These are phyloP conservation scores for Rousettus leschenaultii DNA, from an alignment of 2,113 vertebrate species.

Conservation along the genomic window DNA sequence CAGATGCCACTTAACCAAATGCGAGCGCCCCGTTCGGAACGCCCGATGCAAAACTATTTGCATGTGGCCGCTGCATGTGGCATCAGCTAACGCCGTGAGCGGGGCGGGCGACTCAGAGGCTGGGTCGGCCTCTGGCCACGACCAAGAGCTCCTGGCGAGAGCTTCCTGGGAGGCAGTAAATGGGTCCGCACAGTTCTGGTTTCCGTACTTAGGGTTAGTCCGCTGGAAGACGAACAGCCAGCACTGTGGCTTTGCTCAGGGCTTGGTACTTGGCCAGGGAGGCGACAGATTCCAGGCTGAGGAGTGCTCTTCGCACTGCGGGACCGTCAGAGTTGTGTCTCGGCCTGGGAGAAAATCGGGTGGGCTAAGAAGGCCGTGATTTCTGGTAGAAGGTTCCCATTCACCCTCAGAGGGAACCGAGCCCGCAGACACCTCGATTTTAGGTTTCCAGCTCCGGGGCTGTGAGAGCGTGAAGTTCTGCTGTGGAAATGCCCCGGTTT, in stretches of 20 bases:
- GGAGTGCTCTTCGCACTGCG: rapidly evolving
- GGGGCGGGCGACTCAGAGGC: background rate
- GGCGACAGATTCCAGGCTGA: background rate
- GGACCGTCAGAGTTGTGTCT: background rate
- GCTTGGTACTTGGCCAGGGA: background rate
- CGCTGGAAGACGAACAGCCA: background rate
- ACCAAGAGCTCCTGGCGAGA: background rate
- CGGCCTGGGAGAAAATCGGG: rapidly evolving
- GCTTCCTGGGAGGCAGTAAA: no score
- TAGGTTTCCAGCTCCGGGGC: no score
- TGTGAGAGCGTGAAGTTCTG: no score
- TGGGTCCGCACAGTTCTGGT: rapidly evolving
- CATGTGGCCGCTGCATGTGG: background rate
- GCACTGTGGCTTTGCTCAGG: rapidly evolving
- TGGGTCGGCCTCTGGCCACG: rapidly evolving
- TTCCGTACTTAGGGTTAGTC: rapidly evolving
- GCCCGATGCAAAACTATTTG: constrained; percentile 65
- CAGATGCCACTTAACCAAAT: constrained; percentile 49
- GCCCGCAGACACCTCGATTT: rapidly evolving
- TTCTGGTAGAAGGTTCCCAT: background rate
- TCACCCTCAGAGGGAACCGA: background rate
- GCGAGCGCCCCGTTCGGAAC: background rate
- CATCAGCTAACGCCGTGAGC: rapidly evolving
- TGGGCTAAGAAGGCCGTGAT: background rate
- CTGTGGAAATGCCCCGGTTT: no score